Percentiles rank a stretch among this genome's conserved stretches.
phyloP scores from a whole-genome alignment of 2,113 vertebrate species.

The Centrocercus urophasianus region DNA sequence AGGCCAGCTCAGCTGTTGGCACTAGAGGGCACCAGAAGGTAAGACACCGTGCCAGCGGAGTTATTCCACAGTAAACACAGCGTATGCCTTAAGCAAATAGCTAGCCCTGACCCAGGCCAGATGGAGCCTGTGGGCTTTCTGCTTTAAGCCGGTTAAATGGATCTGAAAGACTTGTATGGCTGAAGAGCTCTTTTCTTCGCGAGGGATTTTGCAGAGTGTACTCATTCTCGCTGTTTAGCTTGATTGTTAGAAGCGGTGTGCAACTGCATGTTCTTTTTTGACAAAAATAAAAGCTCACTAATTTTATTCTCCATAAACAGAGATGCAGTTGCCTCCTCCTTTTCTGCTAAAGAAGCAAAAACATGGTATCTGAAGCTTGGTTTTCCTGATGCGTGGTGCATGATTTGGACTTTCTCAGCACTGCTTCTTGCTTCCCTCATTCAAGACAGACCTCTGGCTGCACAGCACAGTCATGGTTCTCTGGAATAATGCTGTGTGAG shows the following conservation, averaged over 20 bases:
- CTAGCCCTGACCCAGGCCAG: neutral
- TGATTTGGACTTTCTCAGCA: neutral
- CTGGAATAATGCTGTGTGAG: neutral
- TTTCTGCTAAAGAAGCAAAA: neutral
- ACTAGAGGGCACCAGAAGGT: neutral
- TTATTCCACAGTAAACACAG: neutral
- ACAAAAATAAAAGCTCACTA: neutral
- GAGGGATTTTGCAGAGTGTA: neutral
- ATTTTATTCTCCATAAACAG: neutral
- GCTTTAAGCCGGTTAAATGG: neutral
- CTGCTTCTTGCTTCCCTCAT: neutral
- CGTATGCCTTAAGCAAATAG: neutral
- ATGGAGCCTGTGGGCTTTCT: neutral
- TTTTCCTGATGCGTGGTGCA: neutral
- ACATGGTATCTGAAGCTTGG: neutral
- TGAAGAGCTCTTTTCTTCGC: neutral
- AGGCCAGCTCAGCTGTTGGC: neutral
- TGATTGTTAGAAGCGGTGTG: neutral
- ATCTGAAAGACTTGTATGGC: neutral
- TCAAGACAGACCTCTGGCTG: neutral
- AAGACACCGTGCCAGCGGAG: neutral
- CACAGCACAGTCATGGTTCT: neutral
- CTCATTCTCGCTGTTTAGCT: neutral
- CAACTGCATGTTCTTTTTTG: neutral
- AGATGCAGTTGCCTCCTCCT: neutral